Evolutionary conservation across 2,888 invertebrate species (phyloP), one percentile per base, ranked within the genome.

Genomic region (Stegana nigrithorax): DNA sequence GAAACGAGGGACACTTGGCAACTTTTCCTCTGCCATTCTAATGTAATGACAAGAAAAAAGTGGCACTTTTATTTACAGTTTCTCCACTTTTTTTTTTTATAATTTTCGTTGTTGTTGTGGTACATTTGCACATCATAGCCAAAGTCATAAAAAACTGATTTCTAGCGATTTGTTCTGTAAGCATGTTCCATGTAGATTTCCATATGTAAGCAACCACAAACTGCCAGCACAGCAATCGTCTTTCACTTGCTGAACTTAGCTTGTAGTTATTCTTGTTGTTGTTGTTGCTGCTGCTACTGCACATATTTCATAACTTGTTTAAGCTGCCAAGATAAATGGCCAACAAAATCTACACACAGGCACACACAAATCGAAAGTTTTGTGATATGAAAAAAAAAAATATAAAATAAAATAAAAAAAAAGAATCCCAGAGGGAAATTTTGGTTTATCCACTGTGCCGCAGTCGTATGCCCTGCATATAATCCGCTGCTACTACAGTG

Each of bases 251-350:
- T 5, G 25, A 23, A 23, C 8, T n/a, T 3, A 47, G 23, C 25
- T 47, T 47, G n/a, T 21, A 8, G 17, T 45, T 45, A 19, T 5
- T 8, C n/a, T n/a, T n/a, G 2, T 2, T 32, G 8, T 32, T 32
- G 8, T n/a, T 32, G 8, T 32, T 32, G 10, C 8, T 32, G 8
- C 21, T 58, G 44, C 66, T 71, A 69, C 75, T 76, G 77, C 79
- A 71, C 82, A 82, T 81, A 81, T 78, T 78, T 81, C 81, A 82
- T 81, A 81, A 81, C 81, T 81, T 76, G 71, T 78, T 69, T 81
- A 81, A 81, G 81, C 81, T 78, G 73, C 69, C 70, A 81, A 82
- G 83, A 82, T 81, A 81, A 81, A 81, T 81, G 82, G 77, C 73
- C 75, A 69, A 71, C 68, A 77, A 80, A 81, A 78, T 80, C 53